A percentile compares a stretch with the other conserved stretches of the same genome.
phyloP scores from a whole-genome alignment of 2,888 invertebrate genomes.

The Ceriagrion tenellum region DNA sequence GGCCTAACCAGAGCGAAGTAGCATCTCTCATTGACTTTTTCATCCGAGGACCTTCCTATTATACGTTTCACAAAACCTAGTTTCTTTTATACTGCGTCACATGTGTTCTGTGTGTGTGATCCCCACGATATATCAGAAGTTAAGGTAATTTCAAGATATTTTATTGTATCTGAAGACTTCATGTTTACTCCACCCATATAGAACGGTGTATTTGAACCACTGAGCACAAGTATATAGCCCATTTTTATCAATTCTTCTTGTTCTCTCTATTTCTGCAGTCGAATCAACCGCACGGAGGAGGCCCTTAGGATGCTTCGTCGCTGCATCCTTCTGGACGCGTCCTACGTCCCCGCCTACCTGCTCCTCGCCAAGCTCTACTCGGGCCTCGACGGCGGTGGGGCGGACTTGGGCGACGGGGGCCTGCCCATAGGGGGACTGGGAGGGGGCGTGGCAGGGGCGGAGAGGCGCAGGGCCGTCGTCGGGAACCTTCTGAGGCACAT shows the following conservation, averaged over 20 bases:
- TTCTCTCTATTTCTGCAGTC: conserved; percentile 77
- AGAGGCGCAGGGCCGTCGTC: conserved; percentile 68
- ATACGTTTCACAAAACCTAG: too few relatives aligned
- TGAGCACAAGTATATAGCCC: too few relatives aligned
- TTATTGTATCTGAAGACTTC: too few relatives aligned
- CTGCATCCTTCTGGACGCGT: conserved; percentile 84
- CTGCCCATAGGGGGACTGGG: neutral
- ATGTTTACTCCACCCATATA: too few relatives aligned
- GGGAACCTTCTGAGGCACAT: conserved; percentile 82
- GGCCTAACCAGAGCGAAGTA: too few relatives aligned
- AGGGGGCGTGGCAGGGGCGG: conserved; percentile 75
- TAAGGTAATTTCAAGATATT: too few relatives aligned
- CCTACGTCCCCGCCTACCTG: conserved; percentile 85
- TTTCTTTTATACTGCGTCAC: too few relatives aligned
- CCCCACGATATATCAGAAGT: too few relatives aligned
- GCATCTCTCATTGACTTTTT: too few relatives aligned
- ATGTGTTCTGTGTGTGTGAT: too few relatives aligned
- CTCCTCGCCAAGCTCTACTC: conserved; percentile 83
- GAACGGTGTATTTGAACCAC: too few relatives aligned
- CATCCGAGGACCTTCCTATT: too few relatives aligned
- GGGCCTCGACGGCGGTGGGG: conserved; percentile 70
- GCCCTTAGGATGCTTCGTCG: conserved; percentile 85
- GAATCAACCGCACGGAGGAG: conserved; percentile 83
- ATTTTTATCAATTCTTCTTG: neutral
- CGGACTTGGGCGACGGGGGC: neutral